These are phyloP conservation scores for Sylvilagus bachmani DNA, from an alignment of 2,113 vertebrate genomes.

Conservation along the genomic window DNA sequence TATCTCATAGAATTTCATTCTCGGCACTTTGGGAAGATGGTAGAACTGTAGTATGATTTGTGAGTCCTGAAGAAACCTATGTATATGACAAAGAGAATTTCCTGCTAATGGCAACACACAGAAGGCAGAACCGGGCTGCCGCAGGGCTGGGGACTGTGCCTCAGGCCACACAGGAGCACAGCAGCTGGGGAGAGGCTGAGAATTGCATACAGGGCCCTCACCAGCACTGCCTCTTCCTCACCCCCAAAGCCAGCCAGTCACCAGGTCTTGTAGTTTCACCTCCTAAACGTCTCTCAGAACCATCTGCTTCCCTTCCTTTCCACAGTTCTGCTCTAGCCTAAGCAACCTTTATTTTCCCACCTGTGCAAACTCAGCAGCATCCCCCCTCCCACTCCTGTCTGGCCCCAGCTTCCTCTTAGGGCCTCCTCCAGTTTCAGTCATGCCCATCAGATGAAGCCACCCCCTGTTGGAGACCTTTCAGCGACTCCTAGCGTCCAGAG, in stretches of 20 bases:
- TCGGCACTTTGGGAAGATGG: background rate
- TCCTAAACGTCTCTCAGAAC: background rate
- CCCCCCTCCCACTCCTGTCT: rapidly evolving
- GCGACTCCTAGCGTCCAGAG: background rate
- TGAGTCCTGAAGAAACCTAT: background rate
- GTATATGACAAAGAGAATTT: background rate
- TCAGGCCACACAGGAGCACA: rapidly evolving
- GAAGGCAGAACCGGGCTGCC: background rate
- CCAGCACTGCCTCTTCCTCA: background rate
- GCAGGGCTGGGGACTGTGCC: background rate
- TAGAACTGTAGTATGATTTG: background rate
- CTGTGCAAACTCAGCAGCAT: background rate
- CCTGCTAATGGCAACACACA: background rate
- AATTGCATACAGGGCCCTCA: background rate
- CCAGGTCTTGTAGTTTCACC: background rate
- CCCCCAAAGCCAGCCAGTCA: background rate
- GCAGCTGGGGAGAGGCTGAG: background rate
- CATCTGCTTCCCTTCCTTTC: background rate
- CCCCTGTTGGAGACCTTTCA: background rate
- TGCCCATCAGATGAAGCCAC: background rate
- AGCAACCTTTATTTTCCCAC: background rate
- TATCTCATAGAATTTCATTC: slow-evolving; percentile 9
- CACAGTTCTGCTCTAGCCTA: background rate
- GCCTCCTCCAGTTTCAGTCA: background rate
- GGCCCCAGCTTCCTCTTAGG: background rate